Conservation (phyloP, 53 echinoderm and acorn worm species). For the Holothuria scabra region DNA sequence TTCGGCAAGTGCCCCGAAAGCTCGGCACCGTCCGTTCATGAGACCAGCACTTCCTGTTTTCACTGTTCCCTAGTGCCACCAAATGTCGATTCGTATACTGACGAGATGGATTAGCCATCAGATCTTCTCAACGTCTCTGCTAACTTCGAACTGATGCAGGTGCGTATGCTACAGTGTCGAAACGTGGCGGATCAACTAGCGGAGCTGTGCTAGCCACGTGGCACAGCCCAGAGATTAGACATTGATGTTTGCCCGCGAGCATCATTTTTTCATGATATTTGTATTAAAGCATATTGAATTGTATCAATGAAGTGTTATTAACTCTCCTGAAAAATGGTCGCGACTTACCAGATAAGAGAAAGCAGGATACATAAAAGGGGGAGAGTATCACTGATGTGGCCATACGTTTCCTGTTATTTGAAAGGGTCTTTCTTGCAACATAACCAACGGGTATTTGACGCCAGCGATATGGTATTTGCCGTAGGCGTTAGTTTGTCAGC, state of each 20-base stretch:
- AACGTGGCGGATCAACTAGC: conserved; percentile 30
- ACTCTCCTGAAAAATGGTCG: neutral
- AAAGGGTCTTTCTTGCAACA: neutral
- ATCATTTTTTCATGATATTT: conserved; percentile 28
- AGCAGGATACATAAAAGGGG: conserved; percentile 22
- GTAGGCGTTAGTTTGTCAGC: too few species aligned
- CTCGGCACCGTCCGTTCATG: too few species aligned
- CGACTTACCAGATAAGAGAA: conserved; percentile 29
- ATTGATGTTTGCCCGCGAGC: conserved; percentile 30
- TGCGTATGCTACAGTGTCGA: conserved; percentile 43
- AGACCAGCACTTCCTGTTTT: too few species aligned
- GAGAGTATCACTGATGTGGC: neutral
- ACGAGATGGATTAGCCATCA: too few species aligned
- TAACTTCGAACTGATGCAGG: conserved; percentile 30
- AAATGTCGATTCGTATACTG: too few species aligned
- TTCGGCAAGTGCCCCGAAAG: too few species aligned
- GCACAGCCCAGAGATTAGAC: conserved; percentile 20
- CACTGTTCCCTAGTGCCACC: too few species aligned
- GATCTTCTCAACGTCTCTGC: neutral
- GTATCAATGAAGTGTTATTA: neutral
- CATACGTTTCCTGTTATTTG: conserved; percentile 28
- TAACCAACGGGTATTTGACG: too few species aligned
- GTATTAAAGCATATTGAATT: conserved; percentile 6
- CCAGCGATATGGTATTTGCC: too few species aligned
- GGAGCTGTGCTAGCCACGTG: conserved; percentile 37